Evolutionary conservation across 2,113 vertebrate species (phyloP).

Genomic region (Heptranchias perlo): DNA sequence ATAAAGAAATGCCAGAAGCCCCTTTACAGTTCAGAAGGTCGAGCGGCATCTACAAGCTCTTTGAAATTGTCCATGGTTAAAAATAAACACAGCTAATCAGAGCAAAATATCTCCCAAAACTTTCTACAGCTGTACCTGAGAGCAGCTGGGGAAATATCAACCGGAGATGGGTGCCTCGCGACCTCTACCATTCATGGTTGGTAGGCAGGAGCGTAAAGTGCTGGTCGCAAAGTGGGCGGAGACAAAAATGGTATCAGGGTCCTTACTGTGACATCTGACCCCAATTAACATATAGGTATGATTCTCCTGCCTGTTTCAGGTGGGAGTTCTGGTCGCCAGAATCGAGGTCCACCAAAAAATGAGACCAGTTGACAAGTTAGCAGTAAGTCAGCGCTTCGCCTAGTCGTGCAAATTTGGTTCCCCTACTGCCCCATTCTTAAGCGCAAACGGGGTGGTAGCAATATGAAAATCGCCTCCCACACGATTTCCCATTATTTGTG

Average conservation of each 20-base stretch:
- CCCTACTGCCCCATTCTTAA: not conserved
- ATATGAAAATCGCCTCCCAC: not conserved
- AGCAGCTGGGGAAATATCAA: not conserved
- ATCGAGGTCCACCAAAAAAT: not conserved
- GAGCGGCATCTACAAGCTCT: not conserved
- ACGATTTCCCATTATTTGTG: not conserved
- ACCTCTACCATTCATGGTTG: no score
- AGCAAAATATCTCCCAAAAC: not conserved
- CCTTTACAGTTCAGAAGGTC: not conserved
- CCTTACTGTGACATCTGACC: not conserved
- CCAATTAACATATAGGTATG: not conserved
- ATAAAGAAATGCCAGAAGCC: not conserved
- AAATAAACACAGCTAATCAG: not conserved
- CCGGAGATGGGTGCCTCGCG: no score
- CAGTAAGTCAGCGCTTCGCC: not conserved
- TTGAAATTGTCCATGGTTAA: not conserved
- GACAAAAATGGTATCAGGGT: not conserved
- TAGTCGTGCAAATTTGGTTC: not conserved
- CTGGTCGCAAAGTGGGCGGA: not conserved
- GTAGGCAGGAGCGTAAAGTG: not conserved
- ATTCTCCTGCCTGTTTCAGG: not conserved
- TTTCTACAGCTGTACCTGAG: not conserved
- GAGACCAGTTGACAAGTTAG: not conserved
- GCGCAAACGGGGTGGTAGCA: not conserved
- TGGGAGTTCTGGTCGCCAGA: not conserved